Conservation (phyloP, 2,888 invertebrate species). For the Pycnomerus fuliginosus region DNA sequence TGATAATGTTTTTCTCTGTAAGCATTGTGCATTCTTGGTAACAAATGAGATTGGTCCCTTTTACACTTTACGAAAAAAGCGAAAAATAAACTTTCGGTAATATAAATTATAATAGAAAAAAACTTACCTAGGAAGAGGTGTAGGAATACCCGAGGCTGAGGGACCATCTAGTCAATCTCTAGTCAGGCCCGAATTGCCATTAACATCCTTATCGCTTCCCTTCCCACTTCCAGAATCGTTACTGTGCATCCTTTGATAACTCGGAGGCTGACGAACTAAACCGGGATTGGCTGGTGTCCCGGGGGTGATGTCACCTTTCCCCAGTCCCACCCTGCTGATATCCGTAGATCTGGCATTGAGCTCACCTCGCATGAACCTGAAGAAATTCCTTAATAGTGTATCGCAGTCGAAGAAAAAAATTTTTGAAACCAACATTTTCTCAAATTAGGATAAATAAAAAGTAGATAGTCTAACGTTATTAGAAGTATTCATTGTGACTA, state of each 20-base stretch:
- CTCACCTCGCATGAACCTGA: constrained; percentile 91
- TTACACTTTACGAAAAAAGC: no score
- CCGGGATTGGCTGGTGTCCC: constrained; percentile 72
- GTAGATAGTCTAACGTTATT: no score
- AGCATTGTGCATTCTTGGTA: no score
- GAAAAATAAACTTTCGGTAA: no score
- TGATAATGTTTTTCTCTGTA: no score
- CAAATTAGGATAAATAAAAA: no score
- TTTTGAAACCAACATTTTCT: no score
- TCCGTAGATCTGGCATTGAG: constrained; percentile 57
- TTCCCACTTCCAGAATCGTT: constrained; percentile 73
- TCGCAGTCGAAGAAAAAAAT: no score
- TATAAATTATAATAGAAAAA: no score
- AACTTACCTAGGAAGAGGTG: constrained; percentile 48
- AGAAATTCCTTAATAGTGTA: no score
- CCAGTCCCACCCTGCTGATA: constrained; percentile 51
- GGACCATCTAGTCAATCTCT: constrained; percentile 79
- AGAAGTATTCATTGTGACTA: no score
- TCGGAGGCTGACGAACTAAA: constrained; percentile 68
- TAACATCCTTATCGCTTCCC: constrained; percentile 69
- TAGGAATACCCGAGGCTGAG: constrained; percentile 57
- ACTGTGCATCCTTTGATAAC: constrained; percentile 84
- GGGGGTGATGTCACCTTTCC: constrained; percentile 64
- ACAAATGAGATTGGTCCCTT: no score
- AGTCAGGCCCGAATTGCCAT: constrained; percentile 51